Base-by-base conservation (phyloP, 2,113 vertebrate genomes). In the Cyprinodon tularosa region DNA sequence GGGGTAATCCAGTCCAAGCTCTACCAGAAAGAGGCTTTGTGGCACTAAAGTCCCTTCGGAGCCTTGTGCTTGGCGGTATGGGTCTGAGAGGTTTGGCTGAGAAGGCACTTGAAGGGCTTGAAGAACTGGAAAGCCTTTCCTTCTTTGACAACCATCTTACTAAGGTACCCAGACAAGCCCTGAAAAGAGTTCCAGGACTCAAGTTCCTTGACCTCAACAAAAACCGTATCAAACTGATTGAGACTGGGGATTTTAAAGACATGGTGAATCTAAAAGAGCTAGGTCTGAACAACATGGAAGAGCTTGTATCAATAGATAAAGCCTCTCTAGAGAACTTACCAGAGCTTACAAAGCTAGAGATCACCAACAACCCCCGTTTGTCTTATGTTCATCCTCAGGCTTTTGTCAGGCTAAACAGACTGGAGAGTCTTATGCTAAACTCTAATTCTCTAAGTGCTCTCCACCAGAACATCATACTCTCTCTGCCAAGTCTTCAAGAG, bases 381-480 rank as follows among this genome's bases (percentile, higher is more conserved):
- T 98, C 98, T 53, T 99, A 96, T 80, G 95, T 99, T 81, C 97
- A 99, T 85, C 97, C 97, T 4, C 94, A 94, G 0, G 98, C 97
- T 0, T 99, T 99, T 90, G 93, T 93, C 76, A 95, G 92, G 76
- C 94, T 99, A 22, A 95, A 93, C 47, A 94, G 94, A 36, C 95
- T 99, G 91, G 98, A 99, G 88, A 99, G 96, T 64, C 95, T 99
- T 38, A 99, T 99, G 98, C 95, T 99, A 60, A 99, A 99, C 94
- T 97, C 97, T 91, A 99, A 99, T 1, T 96, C 96, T 73, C 94
- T 99, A 86, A 98, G 96, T 84, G 96, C 97, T 87, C 94, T 99
- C 88, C 96, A 98, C 90, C 94, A 92, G 76, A 94, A 96, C 90
- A 95, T 95, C 0, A 93, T 99, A 38, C 93, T 94, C 63, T 96